phyloP scores from a whole-genome alignment of 2,797 vertebrate species.

The Sebastes dallii region DNA sequence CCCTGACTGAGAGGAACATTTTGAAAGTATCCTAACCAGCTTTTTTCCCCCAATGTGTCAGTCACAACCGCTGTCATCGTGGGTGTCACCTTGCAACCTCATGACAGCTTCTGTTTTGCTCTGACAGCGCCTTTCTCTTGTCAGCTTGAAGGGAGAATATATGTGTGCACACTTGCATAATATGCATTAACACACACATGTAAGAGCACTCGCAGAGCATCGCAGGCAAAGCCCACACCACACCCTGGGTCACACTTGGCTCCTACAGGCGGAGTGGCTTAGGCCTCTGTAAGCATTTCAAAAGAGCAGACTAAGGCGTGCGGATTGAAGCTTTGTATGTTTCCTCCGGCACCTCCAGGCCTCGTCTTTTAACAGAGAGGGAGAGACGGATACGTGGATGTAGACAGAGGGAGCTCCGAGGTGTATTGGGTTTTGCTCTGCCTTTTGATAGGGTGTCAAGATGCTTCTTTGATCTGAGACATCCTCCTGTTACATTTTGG shows the following conservation, averaged over 20 bases:
- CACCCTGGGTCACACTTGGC: constrained; percentile 47
- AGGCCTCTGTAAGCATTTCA: constrained; percentile 63
- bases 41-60: neutral
- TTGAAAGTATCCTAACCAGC: neutral
- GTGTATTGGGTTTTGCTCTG: constrained; percentile 53
- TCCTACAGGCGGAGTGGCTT: constrained; percentile 37
- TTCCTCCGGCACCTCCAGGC: constrained; percentile 54
- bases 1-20: neutral
- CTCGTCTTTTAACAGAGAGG: constrained; percentile 54
- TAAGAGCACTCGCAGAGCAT: neutral
- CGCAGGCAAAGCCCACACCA: neutral
- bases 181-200: constrained; percentile 1
- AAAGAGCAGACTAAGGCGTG: constrained; percentile 59
- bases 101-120: constrained; percentile 19
- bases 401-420: constrained; percentile 53
- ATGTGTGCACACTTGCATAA: neutral
- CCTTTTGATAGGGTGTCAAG: constrained; percentile 62
- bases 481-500: constrained; percentile 59
- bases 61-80: constrained; percentile 29
- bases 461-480: constrained; percentile 60
- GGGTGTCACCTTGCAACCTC: constrained; percentile 52
- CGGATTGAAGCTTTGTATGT: constrained; percentile 56
- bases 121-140: constrained; percentile 17
- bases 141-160: neutral
- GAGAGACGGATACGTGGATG: constrained; percentile 19